Conservation (phyloP, 2,888 invertebrate genomes). For the Bursaphelenchus okinawaensis region DNA sequence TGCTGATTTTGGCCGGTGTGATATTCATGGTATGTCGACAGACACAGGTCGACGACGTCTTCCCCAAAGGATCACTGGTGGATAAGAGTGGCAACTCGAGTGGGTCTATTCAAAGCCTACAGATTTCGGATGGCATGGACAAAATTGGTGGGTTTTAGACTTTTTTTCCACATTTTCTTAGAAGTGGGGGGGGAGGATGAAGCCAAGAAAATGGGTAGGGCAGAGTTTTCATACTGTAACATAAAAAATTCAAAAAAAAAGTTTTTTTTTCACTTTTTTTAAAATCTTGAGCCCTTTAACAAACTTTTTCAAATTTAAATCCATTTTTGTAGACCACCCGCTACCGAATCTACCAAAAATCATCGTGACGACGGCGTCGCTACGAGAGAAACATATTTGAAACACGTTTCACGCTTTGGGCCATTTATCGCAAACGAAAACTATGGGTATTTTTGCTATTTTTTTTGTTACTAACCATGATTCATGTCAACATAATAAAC, state of each 20-base stretch:
- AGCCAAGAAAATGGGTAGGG: too few relatives aligned
- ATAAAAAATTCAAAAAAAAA: too few relatives aligned
- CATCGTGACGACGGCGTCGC: conserved; percentile 9
- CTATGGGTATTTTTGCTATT: too few relatives aligned
- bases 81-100: neutral
- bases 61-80: neutral
- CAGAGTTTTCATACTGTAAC: too few relatives aligned
- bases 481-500: neutral
- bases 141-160: neutral
- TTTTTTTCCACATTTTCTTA: too few relatives aligned
- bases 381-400: conserved; percentile 12
- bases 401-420: neutral
- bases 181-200: too few relatives aligned
- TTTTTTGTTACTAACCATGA: too few relatives aligned
- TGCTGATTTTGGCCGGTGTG: neutral
- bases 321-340: neutral
- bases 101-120: neutral
- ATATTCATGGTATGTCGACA: conserved; percentile 7
- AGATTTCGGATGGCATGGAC: neutral
- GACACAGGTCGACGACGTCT: neutral
- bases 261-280: neutral
- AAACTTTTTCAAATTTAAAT: neutral
- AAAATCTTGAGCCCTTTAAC: neutral
- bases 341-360: conserved; percentile 10
- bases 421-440: neutral